Evolutionary conservation across 2,888 invertebrate genomes (phyloP), one percentile per base, ranked within the genome.

Genomic region (Parasteatoda lunata): DNA sequence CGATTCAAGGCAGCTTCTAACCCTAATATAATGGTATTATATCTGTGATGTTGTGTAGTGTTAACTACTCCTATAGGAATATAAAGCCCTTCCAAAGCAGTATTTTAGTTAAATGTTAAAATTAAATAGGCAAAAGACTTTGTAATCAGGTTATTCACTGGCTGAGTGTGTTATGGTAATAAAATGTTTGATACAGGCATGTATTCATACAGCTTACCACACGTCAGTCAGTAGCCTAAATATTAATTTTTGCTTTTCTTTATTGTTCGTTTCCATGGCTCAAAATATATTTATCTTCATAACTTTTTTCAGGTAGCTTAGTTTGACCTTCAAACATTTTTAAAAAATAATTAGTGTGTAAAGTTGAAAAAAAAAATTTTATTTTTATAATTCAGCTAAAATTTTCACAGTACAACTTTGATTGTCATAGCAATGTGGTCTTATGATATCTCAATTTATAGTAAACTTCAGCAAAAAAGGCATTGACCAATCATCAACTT

Each of bases 41-140:
- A 80, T 86, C 80, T 86, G 80, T 86, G 85, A 85, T 85, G 85
- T 86, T 80, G 71, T 86, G 69, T 70, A 76, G 70, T 84, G 79
- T 84, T 84, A 59, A 73, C 70, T 75, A 65, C 54, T 2, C 80
- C 80, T 66, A 66, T 73, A 80, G 80, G 72, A 72, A 15, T 73
- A 30, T 30, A 30, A 30, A 30, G 2, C 30, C 0, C 30, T 30
- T 30, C 30, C 30, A 78, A 15, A 77, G 75, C 54, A 70, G 77
- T 59, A 77, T 77, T 77, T 72, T 77, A 77, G 77, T 77, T 72
- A 52, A 15, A 15, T 72, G 54, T 79, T 70, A 70, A 66, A 9
- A 59, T 72, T 30, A 66, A 70, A 71, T 64, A 72, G 49, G 52
- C 65, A 73, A 80, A 72, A 8, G 66, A 66, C 8, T 71, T 30